A percentile compares a stretch with the other conserved stretches of the same genome.
Evolutionary conservation across 2,888 invertebrate genomes (phyloP).

Genomic region (Trimorus sp.): DNA sequence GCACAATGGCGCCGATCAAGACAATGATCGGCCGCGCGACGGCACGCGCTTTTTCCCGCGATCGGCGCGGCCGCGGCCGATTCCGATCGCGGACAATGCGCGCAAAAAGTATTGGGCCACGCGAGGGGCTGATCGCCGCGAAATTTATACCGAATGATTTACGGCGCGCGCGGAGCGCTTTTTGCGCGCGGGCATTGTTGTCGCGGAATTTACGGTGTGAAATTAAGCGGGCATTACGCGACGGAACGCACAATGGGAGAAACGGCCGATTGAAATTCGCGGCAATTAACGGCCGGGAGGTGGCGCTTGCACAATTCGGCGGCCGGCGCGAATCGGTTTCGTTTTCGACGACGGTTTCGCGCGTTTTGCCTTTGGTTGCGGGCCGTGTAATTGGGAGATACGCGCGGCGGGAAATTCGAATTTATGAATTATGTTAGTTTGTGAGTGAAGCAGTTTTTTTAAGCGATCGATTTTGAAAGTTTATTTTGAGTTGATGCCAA

Average conservation of each 20-base stretch:
- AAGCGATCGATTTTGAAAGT: too few species aligned
- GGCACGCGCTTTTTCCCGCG: constrained; percentile 57
- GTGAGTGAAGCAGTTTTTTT: too few species aligned
- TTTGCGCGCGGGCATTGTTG: constrained; percentile 1
- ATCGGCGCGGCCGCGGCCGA: constrained; percentile 22
- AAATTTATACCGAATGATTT: constrained; percentile 37
- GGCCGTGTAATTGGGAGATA: too few species aligned
- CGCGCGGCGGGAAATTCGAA: too few species aligned
- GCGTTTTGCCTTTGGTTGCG: too few species aligned
- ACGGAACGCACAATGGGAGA: background rate
- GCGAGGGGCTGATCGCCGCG: constrained; percentile 34
- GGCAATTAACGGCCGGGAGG: background rate
- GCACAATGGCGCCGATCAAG: constrained; percentile 56
- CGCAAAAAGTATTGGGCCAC: constrained; percentile 43
- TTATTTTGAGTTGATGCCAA: too few species aligned
- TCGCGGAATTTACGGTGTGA: constrained; percentile 21
- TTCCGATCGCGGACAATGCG: constrained; percentile 46
- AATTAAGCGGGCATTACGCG: constrained; percentile 12
- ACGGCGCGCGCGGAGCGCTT: constrained; percentile 11
- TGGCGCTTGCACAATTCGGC: constrained; percentile 6
- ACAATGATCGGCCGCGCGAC: constrained; percentile 46
- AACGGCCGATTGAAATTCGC: background rate
- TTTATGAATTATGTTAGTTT: too few species aligned
- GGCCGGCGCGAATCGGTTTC: background rate
- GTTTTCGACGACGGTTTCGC: too few species aligned